These are phyloP conservation scores for Camptogramma bilineatum DNA, from an alignment of 2,888 invertebrate species.

Conservation along the genomic window DNA sequence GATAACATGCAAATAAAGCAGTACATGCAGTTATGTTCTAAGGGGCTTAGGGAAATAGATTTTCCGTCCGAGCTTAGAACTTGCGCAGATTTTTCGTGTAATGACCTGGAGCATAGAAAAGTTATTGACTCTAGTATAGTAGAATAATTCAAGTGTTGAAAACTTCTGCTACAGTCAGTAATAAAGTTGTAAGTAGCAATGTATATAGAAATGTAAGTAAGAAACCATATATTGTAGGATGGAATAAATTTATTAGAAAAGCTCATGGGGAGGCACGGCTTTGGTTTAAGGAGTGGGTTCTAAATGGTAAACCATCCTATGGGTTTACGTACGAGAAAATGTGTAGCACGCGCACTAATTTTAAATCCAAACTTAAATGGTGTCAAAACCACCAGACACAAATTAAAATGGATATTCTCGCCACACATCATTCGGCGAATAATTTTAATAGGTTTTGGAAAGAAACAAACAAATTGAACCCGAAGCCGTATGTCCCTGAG, in stretches of 20 bases:
- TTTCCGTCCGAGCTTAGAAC: no score
- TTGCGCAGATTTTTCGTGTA: no score
- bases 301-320: background rate
- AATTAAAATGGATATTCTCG: no score
- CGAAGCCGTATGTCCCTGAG: constrained; percentile 1
- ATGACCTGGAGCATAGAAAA: no score
- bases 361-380: constrained; percentile 7
- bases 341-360: background rate
- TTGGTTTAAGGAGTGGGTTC: constrained; percentile 9
- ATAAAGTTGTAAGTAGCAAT: constrained; percentile 1
- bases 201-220: no score
- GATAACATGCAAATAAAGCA: no score
- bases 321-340: background rate
- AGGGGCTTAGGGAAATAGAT: no score
- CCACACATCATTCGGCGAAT: constrained; percentile 10
- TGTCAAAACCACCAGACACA: constrained; percentile 1
- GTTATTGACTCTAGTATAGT: background rate
- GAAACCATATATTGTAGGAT: background rate
- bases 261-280: constrained; percentile 8
- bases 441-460: constrained; percentile 22
- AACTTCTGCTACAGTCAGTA: background rate
- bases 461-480: constrained; percentile 20
- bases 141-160: background rate
- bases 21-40: no score
- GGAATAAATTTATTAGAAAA: background rate